A percentile compares a stretch with the other conserved stretches of the same genome.
Evolutionary conservation across 1,140 invertebrate genomes (phyloP).

Genomic region (Solenopsis fugax): DNA sequence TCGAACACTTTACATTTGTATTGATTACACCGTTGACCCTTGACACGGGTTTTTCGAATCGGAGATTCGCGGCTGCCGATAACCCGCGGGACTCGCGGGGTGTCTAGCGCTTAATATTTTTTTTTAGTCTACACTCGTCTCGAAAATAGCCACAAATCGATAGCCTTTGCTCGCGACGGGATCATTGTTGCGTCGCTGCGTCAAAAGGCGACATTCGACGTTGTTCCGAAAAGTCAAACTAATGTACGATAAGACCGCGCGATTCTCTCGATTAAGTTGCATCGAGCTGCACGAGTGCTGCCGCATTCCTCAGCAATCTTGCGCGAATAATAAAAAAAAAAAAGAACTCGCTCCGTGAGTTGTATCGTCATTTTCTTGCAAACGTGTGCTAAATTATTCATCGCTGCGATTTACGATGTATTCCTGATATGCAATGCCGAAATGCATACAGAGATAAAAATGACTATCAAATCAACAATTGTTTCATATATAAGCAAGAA

Average conservation of each 20-base stretch:
- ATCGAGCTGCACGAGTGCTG: too few species aligned
- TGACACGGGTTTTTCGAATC: slow-evolving; percentile 46
- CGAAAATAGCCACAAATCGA: not conserved
- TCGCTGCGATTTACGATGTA: not conserved
- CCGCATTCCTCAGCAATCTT: not conserved
- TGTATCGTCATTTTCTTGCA: not conserved
- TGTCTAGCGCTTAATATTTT: slow-evolving; percentile 35
- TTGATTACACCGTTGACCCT: slow-evolving; percentile 36
- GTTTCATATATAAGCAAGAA: too few species aligned
- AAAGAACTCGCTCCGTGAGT: not conserved
- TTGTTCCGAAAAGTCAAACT: not conserved
- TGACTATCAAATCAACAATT: too few species aligned
- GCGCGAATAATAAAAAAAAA: not conserved
- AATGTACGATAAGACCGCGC: slow-evolving; percentile 3
- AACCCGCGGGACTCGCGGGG: not conserved
- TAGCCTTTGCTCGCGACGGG: slow-evolving; percentile 6
- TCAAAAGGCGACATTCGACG: not conserved
- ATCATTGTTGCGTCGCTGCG: not conserved
- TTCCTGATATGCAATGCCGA: not conserved
- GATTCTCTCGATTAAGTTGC: not conserved
- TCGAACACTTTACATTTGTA: not conserved
- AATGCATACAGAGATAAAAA: too few species aligned
- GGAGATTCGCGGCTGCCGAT: slow-evolving; percentile 21
- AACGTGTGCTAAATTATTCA: slow-evolving; percentile 9
- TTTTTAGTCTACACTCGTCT: slow-evolving; percentile 9